Evolutionary conservation across 2,888 invertebrate species (phyloP).

Genomic region (Drosophila putrida): DNA sequence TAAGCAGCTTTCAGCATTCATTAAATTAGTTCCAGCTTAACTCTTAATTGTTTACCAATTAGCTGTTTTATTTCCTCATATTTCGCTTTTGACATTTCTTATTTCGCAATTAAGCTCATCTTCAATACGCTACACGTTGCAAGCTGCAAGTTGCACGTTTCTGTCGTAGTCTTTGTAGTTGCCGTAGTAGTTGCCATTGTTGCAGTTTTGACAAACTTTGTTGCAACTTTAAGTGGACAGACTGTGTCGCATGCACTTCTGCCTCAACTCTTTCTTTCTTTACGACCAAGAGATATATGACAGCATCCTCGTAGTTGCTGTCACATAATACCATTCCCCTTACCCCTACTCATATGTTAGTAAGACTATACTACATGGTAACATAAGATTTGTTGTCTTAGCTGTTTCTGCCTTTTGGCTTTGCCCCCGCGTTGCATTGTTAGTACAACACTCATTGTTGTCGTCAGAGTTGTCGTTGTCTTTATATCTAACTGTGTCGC

Average conservation of each 20-base stretch:
- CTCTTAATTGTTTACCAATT: constrained; percentile 19
- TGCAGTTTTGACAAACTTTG: constrained; percentile 45
- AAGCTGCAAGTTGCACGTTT: constrained; percentile 13
- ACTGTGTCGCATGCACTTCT: constrained; percentile 46
- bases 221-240: constrained; percentile 62
- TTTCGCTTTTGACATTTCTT: constrained; percentile 11
- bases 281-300: constrained; percentile 18
- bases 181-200: constrained; percentile 23
- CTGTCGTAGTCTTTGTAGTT: not conserved
- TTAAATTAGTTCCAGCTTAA: not conserved
- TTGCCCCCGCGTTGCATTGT: constrained; percentile 46
- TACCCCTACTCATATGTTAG: constrained; percentile 4
- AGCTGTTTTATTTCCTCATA: constrained; percentile 15
- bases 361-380: constrained; percentile 9
- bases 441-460: constrained; percentile 35
- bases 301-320: constrained; percentile 31
- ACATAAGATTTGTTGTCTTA: constrained; percentile 33
- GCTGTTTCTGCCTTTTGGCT: constrained; percentile 10
- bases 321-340: constrained; percentile 18
- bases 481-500: constrained; percentile 22
- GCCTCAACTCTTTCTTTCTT: constrained; percentile 44
- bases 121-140: constrained; percentile 11
- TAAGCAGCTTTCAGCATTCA: constrained; percentile 3
- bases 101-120: constrained; percentile 18
- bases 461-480: constrained; percentile 29